These are phyloP conservation scores for Sminthurinus aureus DNA, from an alignment of 2,888 invertebrate genomes.

Conservation along the genomic window DNA sequence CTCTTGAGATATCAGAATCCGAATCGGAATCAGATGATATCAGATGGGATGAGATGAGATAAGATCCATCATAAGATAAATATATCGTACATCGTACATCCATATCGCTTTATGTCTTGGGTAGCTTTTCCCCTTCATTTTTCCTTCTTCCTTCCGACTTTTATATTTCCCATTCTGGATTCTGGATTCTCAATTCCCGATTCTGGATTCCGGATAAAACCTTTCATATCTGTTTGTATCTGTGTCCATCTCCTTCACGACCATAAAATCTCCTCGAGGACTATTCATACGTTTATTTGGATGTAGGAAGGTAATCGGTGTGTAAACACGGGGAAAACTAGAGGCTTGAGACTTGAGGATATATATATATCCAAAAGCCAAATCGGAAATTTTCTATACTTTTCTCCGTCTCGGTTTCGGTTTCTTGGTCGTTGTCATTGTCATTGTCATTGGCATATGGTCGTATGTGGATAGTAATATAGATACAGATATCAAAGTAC, in stretches of 20 bases:
- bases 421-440: not conserved
- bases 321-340: not conserved
- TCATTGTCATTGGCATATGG: no score
- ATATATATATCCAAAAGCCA: no score
- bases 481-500: no score
- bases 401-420: not conserved
- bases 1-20: conserved; percentile 41
- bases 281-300: no score
- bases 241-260: not conserved
- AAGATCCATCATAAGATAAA: conserved; percentile 49
- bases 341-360: no score
- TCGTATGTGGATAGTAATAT: no score
- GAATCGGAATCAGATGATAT: not conserved
- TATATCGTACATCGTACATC: not conserved
- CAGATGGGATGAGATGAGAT: conserved; percentile 32
- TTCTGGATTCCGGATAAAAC: no score
- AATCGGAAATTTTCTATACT: not conserved
- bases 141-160: not conserved
- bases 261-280: not conserved
- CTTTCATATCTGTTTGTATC: not conserved
- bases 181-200: not conserved
- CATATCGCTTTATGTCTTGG: not conserved
- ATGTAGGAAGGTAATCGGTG: no score
- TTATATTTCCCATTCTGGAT: conserved; percentile 4
- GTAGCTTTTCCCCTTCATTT: no score